Percentiles rank a stretch among this genome's conserved stretches.
phyloP scores from a whole-genome alignment of 2,888 invertebrate species.

The Caenorhabditis panamensis region DNA sequence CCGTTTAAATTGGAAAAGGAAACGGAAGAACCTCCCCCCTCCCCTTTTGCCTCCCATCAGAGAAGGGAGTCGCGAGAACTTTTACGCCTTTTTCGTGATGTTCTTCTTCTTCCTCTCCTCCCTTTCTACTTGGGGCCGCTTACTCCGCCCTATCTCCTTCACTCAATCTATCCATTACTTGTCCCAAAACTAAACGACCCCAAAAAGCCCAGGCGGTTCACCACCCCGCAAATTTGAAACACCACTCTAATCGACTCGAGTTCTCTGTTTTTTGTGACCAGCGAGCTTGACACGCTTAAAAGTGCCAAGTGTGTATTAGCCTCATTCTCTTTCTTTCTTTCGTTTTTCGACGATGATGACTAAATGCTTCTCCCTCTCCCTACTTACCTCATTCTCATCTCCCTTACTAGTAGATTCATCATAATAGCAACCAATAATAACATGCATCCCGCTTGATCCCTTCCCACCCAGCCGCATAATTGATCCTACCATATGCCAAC shows the following conservation, averaged over 20 bases:
- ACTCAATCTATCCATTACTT: constrained; percentile 62
- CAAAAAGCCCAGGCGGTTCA: constrained; percentile 15
- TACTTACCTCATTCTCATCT: constrained; percentile 6
- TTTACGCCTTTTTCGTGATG: constrained; percentile 61
- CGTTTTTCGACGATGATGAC: no score
- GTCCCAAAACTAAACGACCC: constrained; percentile 54
- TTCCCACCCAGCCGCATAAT: constrained; percentile 41
- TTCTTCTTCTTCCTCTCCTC: constrained; percentile 27
- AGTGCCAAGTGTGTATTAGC: background rate
- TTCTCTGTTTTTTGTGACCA: background rate
- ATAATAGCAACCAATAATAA: constrained; percentile 58
- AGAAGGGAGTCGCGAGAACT: constrained; percentile 48
- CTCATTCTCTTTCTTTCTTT: background rate
- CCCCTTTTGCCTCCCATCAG: no score
- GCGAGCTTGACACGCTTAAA: background rate
- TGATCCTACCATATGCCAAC: constrained; percentile 60
- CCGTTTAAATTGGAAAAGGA: constrained; percentile 60
- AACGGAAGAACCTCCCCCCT: constrained; percentile 25
- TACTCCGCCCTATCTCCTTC: constrained; percentile 43
- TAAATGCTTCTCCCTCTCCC: background rate
- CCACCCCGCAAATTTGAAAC: constrained; percentile 25
- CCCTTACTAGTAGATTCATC: constrained; percentile 41
- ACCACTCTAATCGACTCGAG: background rate
- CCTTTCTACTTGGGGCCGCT: constrained; percentile 7
- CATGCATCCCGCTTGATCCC: constrained; percentile 43